phyloP scores from a whole-genome alignment of 1,140 invertebrate genomes.

The Stegodyphus mimosarum region DNA sequence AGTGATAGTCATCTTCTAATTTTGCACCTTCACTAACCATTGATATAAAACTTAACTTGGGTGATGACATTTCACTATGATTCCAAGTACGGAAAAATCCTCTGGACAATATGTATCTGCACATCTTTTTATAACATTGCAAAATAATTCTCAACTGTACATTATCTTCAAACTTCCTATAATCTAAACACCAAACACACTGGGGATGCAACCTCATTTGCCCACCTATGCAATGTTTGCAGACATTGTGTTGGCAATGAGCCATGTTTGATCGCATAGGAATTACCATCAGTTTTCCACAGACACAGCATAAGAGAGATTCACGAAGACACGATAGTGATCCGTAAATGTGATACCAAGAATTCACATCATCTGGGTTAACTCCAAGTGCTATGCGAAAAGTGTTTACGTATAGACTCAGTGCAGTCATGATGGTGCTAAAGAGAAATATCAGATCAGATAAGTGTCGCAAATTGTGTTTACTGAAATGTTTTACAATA shows the following conservation, averaged over 20 bases:
- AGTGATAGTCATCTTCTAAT: slow-evolving; percentile 71
- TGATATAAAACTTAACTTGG: slow-evolving; percentile 79
- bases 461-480: no score
- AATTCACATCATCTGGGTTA: slow-evolving; percentile 76
- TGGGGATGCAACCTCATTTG: slow-evolving; percentile 85
- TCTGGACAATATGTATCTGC: slow-evolving; percentile 81
- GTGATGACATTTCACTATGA: slow-evolving; percentile 71
- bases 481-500: no score
- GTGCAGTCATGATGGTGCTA: slow-evolving; percentile 78
- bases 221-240: slow-evolving; percentile 81
- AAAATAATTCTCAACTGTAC: slow-evolving; percentile 81
- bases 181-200: slow-evolving; percentile 87
- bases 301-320: slow-evolving; percentile 88
- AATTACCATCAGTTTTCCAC: slow-evolving; percentile 82
- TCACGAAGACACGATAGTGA: slow-evolving; percentile 85
- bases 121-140: slow-evolving; percentile 89
- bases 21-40: slow-evolving; percentile 83
- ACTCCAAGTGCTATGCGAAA: slow-evolving; percentile 82
- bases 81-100: slow-evolving; percentile 74
- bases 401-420: slow-evolving; percentile 84
- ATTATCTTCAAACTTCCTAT: slow-evolving; percentile 85
- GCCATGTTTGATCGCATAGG: slow-evolving; percentile 83
- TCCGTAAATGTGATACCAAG: slow-evolving; percentile 83
- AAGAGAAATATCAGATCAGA: not conserved
- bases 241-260: slow-evolving; percentile 90